Base-by-base conservation (phyloP, 2,797 vertebrate species). In the Syngnathus rostellatus region DNA sequence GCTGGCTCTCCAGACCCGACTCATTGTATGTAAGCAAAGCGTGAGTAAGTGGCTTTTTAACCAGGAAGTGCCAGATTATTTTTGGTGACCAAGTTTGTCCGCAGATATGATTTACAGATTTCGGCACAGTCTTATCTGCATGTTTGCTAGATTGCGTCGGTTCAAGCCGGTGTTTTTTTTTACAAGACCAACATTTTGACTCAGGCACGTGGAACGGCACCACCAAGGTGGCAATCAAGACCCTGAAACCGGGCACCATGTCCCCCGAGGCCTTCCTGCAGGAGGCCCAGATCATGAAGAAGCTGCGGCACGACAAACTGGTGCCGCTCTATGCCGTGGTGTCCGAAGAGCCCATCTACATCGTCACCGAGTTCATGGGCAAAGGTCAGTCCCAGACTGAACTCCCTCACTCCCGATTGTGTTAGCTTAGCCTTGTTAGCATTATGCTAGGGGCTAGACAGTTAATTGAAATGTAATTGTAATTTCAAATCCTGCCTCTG, bases 261-360 rank as follows among this genome's bases (percentile, higher is more conserved):
- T 98, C 97, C 71, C 96, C 96, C 21, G 96, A 99, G 81, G 96
- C 97, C 39, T 99, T 99, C 89, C 89, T 99, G 73, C 95, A 99
- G 78, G 97, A 99, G 83, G 97, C 96, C 62, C 95, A 97, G 85
- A 97, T 99, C 81, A 99, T 99, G 96, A 99, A 99, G 89, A 99
- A 97, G 48, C 90, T 99, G 16, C 84, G 96, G 54, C 96, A 99
- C 0, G 95, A 98, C 87, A 99, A 99, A 72, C 92, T 99, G 69
- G 96, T 99, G 77, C 95, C 94, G 0, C 91, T 99, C 0, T 99
- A 98, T 1, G 96, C 96, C 0, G 96, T 98, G 62, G 96, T 99
- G 78, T 99, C 96, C 1, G 95, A 99, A 83, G 96, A 99, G 31
- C 96, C 96, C 10, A 99, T 99, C 87, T 98, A 94, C 76, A 98